A percentile compares a stretch with the other conserved stretches of the same genome.
Evolutionary conservation across 2,797 vertebrate species (phyloP).

Genomic region (Graptemys geographica): DNA sequence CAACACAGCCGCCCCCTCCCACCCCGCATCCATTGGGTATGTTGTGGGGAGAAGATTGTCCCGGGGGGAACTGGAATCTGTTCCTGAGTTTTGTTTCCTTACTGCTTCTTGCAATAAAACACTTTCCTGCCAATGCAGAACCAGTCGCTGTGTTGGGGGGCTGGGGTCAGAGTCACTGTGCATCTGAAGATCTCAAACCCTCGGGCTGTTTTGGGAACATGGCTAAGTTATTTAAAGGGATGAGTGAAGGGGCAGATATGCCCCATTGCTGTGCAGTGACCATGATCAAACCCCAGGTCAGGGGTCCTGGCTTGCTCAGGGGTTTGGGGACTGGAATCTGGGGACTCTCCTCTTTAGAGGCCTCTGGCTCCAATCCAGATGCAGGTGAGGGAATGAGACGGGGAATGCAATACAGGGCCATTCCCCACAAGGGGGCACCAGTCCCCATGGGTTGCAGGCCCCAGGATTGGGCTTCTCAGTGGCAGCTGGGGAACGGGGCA

Average conservation of each 20-base stretch:
- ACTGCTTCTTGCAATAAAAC: background rate
- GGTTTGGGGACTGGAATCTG: background rate
- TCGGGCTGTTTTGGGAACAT: background rate
- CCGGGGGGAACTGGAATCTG: too few relatives aligned
- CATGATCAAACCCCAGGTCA: background rate
- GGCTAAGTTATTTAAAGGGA: background rate
- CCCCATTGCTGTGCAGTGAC: background rate
- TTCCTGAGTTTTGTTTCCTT: background rate
- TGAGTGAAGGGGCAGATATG: background rate
- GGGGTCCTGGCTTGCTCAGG: background rate
- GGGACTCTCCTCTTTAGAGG: background rate
- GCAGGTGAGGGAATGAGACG: too few relatives aligned
- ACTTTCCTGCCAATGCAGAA: background rate
- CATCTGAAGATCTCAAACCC: background rate
- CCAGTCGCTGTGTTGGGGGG: background rate
- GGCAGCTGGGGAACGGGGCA: too few relatives aligned
- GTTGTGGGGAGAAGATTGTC: background rate
- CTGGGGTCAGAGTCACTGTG: background rate
- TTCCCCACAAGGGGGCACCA: background rate
- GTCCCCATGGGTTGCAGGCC: too few relatives aligned
- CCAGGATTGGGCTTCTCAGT: too few relatives aligned
- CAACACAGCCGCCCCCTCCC: background rate
- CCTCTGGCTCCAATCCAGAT: background rate
- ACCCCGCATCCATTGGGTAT: rapidly evolving
- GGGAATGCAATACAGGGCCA: background rate